These are phyloP conservation scores for Hydrolagus colliei DNA, from an alignment of 2,797 vertebrate genomes.

Conservation along the genomic window DNA sequence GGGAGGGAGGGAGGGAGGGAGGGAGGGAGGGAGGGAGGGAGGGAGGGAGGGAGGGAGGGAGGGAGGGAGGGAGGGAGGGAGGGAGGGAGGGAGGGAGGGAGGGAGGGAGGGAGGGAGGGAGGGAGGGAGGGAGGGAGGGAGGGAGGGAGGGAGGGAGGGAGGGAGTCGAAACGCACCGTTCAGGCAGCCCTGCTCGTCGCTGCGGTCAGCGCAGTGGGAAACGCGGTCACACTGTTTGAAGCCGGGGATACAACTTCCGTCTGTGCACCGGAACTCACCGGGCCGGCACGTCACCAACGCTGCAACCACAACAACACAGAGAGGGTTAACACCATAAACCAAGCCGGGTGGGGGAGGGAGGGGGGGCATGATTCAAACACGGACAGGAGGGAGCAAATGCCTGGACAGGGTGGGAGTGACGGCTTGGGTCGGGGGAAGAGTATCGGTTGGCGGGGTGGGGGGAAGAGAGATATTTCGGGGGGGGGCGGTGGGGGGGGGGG, in stretches of 20 bases:
- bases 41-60: slow-evolving; percentile 46
- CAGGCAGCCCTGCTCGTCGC: slow-evolving; percentile 84
- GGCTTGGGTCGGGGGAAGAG: slow-evolving; percentile 16
- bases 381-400: background rate
- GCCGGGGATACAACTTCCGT: slow-evolving; percentile 84
- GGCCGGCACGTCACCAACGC: slow-evolving; percentile 79
- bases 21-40: slow-evolving; percentile 44
- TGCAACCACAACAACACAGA: slow-evolving; percentile 38
- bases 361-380: slow-evolving; percentile 5
- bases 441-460: too few relatives aligned
- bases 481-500: too few relatives aligned
- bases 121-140: too few relatives aligned
- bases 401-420: background rate
- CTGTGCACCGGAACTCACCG: slow-evolving; percentile 87
- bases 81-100: background rate
- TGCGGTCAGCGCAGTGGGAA: slow-evolving; percentile 81
- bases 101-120: too few relatives aligned
- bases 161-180: slow-evolving; percentile 73
- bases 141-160: too few relatives aligned
- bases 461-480: too few relatives aligned
- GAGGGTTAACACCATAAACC: slow-evolving; percentile 28
- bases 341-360: slow-evolving; percentile 26
- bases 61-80: slow-evolving; percentile 33
- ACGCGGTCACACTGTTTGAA: slow-evolving; percentile 83
- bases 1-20: too few relatives aligned